Evolutionary conservation across 2,797 vertebrate species (phyloP), one percentile per base, ranked within the genome.

Genomic region (Chloroceryle amazona): DNA sequence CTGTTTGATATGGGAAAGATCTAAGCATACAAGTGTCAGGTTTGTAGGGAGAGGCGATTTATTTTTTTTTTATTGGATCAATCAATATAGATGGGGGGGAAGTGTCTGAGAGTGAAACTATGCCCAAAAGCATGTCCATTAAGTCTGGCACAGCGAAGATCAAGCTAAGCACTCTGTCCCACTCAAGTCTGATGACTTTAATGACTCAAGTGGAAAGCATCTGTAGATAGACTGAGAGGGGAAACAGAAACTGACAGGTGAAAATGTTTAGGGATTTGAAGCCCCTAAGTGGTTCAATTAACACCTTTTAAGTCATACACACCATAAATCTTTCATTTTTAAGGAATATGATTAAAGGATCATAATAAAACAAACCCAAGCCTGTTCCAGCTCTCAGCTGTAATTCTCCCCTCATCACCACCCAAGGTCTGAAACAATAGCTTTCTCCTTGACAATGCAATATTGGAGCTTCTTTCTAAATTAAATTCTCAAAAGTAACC

Each of bases 281-380:
- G 73, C 26, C 67, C 86, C 60, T 95, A 95, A 97, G 80, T 84
- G 60, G 89, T 81, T 95, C 96, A 96, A 95, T 97, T 96, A 97
- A 87, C 95, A 94, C 73, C 71, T 96, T 92, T 87, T 94, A 95
- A 93, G 75, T 94, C 62, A 94, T 60, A 93, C 35, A 92, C 41
- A 90, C 60, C 74, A 91, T 49, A 96, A 79, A 91, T 61, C 82
- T 94, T 97, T 86, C 91, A 87, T 94, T 96, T 92, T 89, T 82
- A 86, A 96, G 72, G 76, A 90, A 90, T 44, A 84, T 62, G 72
- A 96, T 96, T 94, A 90, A 96, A 96, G 61, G 57, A 84, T 91
- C 83, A 74, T 42, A 93, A 37, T 4, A 79, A 68, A n/a, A 87
- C 31, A 92, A 93, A 94, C 71, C 5, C 62, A 91, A 55, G 28